Base-by-base conservation (phyloP, 92 coral and sea anemone genomes). In the Paramuricea clavata region DNA sequence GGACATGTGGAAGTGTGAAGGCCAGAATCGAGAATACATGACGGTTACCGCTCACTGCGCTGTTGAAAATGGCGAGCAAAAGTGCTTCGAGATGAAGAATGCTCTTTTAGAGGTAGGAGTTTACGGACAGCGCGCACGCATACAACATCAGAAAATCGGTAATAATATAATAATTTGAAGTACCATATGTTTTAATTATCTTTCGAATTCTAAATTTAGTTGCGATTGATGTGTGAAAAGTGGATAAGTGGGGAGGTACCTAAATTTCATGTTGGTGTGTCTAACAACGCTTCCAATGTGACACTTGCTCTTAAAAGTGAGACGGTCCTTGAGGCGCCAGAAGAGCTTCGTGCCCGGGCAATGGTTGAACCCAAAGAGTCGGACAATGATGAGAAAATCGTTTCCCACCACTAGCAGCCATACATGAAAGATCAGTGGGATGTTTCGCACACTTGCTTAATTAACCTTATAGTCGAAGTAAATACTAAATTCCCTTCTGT, bases 1-100 rank as follows among this genome's bases (percentile, higher is more conserved):
- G 4, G 67, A 57, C 67, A 57, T 57, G 67, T 57, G 28, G 67
- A 19, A 57, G 12, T 57, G 67, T 13, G 67, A 57, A 19, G 67
- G 67, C 5, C 80, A 74, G 59, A 74, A 74, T 47, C 80, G 80
- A 26, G 80, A 74, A 23, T 74, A 74, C 59, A 74, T 74, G n/a
- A n/a, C n/a, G n/a, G n/a, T n/a, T n/a, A n/a, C n/a, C 25, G 80
- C 34, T 44, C 80, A 74, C 60, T 74, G 52, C 28, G 80, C 80
- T 17, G 59, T 74, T 26, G 80, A 74, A 74, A 26, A 43, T 25
- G 15, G 11, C 11, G 80, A 43, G 56, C 5, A 39, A 43, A 74
- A 74, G 10, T 36, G 30, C 19, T 74, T 74, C 39, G 80, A 39
- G 56, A 43, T 41, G 17, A 74, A 42, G 19, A 74, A n/a, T 74